Base-by-base conservation (phyloP, 2,888 invertebrate genomes). In the Heliconius hortense region DNA sequence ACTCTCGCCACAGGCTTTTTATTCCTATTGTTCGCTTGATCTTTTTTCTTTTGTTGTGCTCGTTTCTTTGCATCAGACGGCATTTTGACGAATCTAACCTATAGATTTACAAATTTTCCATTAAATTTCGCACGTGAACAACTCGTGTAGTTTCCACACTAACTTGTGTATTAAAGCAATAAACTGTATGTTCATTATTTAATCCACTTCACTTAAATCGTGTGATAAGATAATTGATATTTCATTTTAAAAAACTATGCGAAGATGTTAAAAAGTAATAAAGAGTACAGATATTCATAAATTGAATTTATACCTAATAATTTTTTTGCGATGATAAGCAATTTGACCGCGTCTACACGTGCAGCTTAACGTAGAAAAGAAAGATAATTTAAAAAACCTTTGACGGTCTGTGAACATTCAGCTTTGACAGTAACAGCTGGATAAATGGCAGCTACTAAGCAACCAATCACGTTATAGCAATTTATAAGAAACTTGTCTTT, bases 61-160 rank as follows among this genome's bases (percentile, higher is more conserved):
- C 98, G 98, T 95, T 99, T 99, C 93, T 99, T 99, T 56, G 99
- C 97, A 93, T 99, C 99, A 84, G 99, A 99, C 89, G 99, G 99
- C 99, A 99, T 99, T 85, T 80, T 89, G 78, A 71, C 79, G 78
- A 77, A 76, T 80, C 76, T 78, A 80, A 81, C 78, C 77, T 78
- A 80, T 79, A 72, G 79, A 81, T 75, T 66, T 79, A 81, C 69
- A 79, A 71, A 71, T 77, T 73, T 77, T 74, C 53, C 72, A 76
- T 78, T 35, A 78, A 76, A 76, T 72, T 56, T 73, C 69, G 63
- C 81, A 80, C 81, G 78, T 80, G 79, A 81, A 80, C 68, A 64
- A 71, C 73, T 77, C 78, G 78, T 79, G 80, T 69, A 77, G 74
- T 68, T 75, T 77, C 69, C 71, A 66, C 71, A 63, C 67, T 53